A percentile compares a stretch with the other conserved stretches of the same genome.
Conservation (phyloP, 2,113 vertebrate genomes). For the Mus musculus region DNA sequence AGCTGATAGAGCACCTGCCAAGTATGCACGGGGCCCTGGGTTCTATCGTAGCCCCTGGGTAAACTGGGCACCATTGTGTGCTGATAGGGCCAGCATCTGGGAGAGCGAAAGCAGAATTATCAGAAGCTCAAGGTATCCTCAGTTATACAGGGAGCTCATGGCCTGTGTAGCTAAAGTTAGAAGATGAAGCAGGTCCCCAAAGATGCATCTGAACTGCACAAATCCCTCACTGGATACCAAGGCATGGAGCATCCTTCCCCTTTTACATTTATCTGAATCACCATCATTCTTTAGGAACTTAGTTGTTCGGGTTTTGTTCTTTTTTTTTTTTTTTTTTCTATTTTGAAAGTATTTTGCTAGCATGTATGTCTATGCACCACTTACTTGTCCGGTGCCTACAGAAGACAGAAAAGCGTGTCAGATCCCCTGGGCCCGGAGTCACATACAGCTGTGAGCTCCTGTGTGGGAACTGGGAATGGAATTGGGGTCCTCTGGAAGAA, state of each 20-base stretch:
- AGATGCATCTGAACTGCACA: not conserved
- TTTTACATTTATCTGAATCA: constrained; percentile 40
- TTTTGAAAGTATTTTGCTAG: not conserved
- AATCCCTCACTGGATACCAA: constrained; percentile 2
- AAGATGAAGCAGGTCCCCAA: not conserved
- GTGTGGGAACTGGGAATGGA: not conserved
- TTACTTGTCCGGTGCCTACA: too few species aligned
- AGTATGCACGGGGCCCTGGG: not conserved
- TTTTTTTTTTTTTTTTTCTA: too few species aligned
- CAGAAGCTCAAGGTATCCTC: not conserved
- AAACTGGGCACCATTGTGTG: not conserved
- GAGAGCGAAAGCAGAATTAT: not conserved
- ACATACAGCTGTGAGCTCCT: not conserved
- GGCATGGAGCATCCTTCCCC: not conserved
- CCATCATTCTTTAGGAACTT: not conserved
- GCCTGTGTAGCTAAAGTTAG: not conserved
- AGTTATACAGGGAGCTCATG: not conserved
- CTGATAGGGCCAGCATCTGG: not conserved
- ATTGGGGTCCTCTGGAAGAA: not conserved
- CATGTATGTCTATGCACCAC: not conserved
- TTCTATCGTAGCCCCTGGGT: not conserved
- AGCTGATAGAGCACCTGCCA: not conserved
- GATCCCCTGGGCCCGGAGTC: not conserved
- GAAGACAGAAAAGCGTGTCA: not conserved
- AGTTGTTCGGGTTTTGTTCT: not conserved